phyloP scores from a whole-genome alignment of 2,888 invertebrate genomes.

The Ophion ventricosus region DNA sequence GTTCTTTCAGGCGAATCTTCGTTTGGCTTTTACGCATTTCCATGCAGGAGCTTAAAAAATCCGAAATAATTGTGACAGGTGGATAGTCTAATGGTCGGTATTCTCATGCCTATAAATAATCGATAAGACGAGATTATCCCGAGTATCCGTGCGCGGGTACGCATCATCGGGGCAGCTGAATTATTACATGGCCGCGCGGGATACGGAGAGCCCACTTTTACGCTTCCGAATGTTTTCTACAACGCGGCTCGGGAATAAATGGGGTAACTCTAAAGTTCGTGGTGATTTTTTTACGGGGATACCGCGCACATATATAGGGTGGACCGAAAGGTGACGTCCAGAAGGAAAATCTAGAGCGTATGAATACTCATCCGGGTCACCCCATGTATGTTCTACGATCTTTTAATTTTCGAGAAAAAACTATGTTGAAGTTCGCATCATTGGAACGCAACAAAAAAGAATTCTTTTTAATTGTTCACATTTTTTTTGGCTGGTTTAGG shows the following conservation, averaged over 20 bases:
- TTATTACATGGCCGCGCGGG: constrained; percentile 5
- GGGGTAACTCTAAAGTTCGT: background rate
- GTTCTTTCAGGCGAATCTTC: no score
- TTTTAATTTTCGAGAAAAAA: background rate
- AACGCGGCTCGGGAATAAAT: constrained; percentile 35
- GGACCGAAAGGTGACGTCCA: no score
- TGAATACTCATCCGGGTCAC: background rate
- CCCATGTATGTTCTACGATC: no score
- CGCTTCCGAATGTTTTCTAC: constrained; percentile 1
- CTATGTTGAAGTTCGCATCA: no score
- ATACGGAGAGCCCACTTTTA: constrained; percentile 21
- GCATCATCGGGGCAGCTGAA: background rate
- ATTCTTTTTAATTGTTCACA: background rate
- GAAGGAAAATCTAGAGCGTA: background rate
- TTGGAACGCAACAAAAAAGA: no score
- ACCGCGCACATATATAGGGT: background rate
- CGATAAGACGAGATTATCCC: constrained; percentile 18
- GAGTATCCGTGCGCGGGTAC: background rate
- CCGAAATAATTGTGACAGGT: background rate
- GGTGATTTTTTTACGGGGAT: background rate
- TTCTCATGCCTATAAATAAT: background rate
- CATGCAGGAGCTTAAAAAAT: background rate
- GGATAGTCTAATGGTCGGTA: constrained; percentile 18
- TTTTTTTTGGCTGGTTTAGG: background rate
- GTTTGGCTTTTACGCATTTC: background rate